Conservation (phyloP, 2,888 invertebrate species). For the Platycheirus rosarum region DNA sequence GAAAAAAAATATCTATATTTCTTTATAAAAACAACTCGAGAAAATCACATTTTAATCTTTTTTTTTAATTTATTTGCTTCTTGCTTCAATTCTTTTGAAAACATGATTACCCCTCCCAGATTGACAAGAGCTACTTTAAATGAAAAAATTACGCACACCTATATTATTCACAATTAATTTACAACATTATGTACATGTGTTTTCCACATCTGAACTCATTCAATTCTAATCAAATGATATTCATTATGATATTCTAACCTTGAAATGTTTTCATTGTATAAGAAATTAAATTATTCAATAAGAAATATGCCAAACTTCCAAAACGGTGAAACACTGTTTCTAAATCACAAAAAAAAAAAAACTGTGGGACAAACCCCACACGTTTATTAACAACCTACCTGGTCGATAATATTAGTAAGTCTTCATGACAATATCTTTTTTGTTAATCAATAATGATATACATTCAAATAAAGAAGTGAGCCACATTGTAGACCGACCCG, state of each 20-base stretch:
- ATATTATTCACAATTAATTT: slow-evolving; percentile 1
- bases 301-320: slow-evolving; percentile 36
- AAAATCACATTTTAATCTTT: not conserved
- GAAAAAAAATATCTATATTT: no score
- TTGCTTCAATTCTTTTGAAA: not conserved
- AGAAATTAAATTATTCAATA: slow-evolving; percentile 1
- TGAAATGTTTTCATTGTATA: not conserved
- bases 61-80: not conserved
- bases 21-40: no score
- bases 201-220: not conserved
- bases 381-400: slow-evolving; percentile 37
- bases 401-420: slow-evolving; percentile 45
- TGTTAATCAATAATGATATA: slow-evolving; percentile 32
- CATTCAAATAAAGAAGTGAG: slow-evolving; percentile 20
- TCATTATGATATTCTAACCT: slow-evolving; percentile 1
- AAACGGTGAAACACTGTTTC: slow-evolving; percentile 16
- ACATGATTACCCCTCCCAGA: slow-evolving; percentile 14
- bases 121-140: not conserved
- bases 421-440: slow-evolving; percentile 36
- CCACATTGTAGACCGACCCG: not conserved
- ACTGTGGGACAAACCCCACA: slow-evolving; percentile 39
- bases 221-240: not conserved
- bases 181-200: not conserved
- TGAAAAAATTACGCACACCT: not conserved
- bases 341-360: no score